Base-by-base conservation (phyloP, 2,113 vertebrate genomes). In the Rhizomys pruinosus region DNA sequence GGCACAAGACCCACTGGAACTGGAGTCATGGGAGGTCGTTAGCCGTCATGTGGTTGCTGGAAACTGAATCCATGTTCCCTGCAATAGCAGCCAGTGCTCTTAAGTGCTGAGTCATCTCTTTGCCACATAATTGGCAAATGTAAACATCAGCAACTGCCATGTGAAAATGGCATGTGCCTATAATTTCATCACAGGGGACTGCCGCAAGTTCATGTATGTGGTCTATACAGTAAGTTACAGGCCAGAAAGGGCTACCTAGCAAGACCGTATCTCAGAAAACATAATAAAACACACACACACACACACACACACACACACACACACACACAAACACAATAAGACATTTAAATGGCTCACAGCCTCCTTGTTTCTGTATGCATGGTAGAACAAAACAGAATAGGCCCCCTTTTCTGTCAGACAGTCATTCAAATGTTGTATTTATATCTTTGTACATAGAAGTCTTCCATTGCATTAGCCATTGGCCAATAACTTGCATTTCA, bases 171-270 rank as follows among this genome's bases (percentile, higher is more conserved):
- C 23, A 17, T 32, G 52, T 22, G 27, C 34, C 23, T 71, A 12
- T 12, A 39, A 71, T 3, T 1, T n/a, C n/a, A n/a, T n/a, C n/a
- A n/a, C n/a, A 47, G 63, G 3, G 7, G 29, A 1, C 7, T 17
- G 13, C 16, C 52, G 37, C 64, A 68, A 7, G 42, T 19, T 55
- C 44, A 52, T 22, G 17, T 42, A 22, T 32, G 4, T 20, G 57
- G 12, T 17, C 32, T 55, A 17, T 22, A 52, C 27, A 85, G 44
- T 4, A 10, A 55, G 32, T 8, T 6, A 7, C 20, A 85, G 64
- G 23, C 64, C 29, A 55, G 44, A 13, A 19, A 59, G 22, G 15
- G 15, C 64, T 52, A 4, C 34, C 6, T 0, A 6, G 34, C 52
- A 42, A 71, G 44, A 55, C 82, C 7, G 2, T 55, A 22, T 85